phyloP scores from a whole-genome alignment of 2,113 vertebrate species.

The Hepsetus odoe region DNA sequence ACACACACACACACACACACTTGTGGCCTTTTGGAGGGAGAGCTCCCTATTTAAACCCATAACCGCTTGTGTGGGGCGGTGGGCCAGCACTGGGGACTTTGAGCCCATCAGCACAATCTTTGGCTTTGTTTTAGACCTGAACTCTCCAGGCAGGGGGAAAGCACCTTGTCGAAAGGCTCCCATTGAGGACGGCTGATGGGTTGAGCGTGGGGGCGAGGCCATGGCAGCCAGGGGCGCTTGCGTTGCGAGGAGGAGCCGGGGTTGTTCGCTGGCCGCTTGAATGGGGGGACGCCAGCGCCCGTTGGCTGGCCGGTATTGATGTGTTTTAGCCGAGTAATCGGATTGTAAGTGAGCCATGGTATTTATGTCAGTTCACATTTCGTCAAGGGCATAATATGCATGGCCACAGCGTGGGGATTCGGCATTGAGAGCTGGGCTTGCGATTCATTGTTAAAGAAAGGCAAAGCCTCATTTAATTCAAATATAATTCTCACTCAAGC shows the following conservation, averaged over 20 bases:
- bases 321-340: constrained; percentile 94
- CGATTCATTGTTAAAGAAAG: constrained; percentile 78
- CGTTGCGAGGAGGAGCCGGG: constrained; percentile 84
- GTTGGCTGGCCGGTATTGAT: constrained; percentile 92
- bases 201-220: constrained; percentile 84
- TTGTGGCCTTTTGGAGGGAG: constrained; percentile 40
- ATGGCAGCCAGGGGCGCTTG: constrained; percentile 83
- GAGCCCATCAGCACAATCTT: constrained; percentile 73
- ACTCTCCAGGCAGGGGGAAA: constrained; percentile 71
- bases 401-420: constrained; percentile 84
- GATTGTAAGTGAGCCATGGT: constrained; percentile 94
- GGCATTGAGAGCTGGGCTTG: constrained; percentile 81
- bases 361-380: constrained; percentile 99
- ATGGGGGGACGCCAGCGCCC: constrained; percentile 88
- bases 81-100: constrained; percentile 65
- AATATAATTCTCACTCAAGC: constrained; percentile 96
- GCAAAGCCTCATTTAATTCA: constrained; percentile 92
- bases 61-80: constrained; percentile 42
- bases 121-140: constrained; percentile 74
- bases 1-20: constrained; percentile 13
- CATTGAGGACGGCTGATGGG: constrained; percentile 86
- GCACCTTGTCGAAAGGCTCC: constrained; percentile 87
- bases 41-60: constrained; percentile 50
- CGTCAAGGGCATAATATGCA: constrained; percentile 94
- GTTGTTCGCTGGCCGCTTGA: constrained; percentile 85